Conservation (phyloP, 2,797 vertebrate genomes). For the Megalops cyprinoides region DNA sequence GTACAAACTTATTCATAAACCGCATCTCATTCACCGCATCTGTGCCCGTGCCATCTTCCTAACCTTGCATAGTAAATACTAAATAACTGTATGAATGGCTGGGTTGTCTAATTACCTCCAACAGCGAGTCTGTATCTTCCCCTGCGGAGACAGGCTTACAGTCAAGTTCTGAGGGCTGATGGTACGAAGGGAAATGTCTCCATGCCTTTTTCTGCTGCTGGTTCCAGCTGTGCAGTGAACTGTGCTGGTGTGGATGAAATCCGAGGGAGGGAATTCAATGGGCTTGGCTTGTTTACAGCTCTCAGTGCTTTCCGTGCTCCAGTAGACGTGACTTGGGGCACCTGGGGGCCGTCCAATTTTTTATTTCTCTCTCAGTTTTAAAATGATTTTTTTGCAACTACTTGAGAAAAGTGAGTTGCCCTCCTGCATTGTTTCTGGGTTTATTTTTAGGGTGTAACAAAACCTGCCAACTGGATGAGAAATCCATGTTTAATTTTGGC, state of each 20-base stretch:
- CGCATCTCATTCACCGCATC: background rate
- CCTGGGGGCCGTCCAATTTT: background rate
- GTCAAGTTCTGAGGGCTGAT: background rate
- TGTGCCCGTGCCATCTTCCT: background rate
- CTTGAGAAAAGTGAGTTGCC: too few species aligned
- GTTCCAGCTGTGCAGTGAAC: background rate
- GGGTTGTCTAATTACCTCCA: constrained; percentile 12
- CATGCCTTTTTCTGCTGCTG: background rate
- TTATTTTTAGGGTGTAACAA: too few species aligned
- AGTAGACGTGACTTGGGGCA: background rate
- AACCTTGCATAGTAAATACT: background rate
- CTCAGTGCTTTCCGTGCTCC: background rate
- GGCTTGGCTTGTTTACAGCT: constrained; percentile 21
- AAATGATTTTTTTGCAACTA: background rate
- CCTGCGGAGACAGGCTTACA: background rate
- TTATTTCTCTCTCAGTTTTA: background rate
- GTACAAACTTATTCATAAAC: background rate
- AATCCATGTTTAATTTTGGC: too few species aligned
- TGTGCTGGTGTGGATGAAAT: background rate
- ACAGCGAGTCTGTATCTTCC: background rate
- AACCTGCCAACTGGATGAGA: too few species aligned
- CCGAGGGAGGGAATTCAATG: constrained; percentile 9
- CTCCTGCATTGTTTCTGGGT: too few species aligned
- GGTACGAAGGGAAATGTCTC: background rate
- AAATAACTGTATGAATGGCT: background rate